These are phyloP conservation scores for Epinephelus fuscoguttatus DNA, from an alignment of 2,113 vertebrate genomes.

Conservation along the genomic window DNA sequence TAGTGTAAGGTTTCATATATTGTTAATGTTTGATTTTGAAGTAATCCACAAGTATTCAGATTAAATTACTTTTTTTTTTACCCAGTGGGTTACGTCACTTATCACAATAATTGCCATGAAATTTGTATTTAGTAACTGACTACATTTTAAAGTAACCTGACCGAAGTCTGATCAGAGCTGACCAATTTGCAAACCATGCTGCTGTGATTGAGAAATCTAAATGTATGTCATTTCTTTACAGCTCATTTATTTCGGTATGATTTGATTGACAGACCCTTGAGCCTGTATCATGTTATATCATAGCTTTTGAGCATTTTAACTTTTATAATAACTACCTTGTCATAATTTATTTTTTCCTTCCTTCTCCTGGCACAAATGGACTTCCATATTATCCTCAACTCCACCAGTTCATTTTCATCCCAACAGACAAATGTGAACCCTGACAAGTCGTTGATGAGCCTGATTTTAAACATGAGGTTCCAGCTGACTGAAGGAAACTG, in stretches of 20 bases:
- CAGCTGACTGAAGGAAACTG: conserved; percentile 59
- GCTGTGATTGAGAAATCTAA: not conserved
- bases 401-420: not conserved
- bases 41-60: no score
- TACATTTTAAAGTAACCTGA: no score
- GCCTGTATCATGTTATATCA: not conserved
- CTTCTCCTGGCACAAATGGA: not conserved
- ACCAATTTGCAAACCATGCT: not conserved
- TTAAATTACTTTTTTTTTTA: no score
- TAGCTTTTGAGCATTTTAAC: not conserved
- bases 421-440: conserved; percentile 11
- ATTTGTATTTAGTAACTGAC: no score
- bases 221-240: not conserved
- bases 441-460: conserved; percentile 38
- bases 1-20: no score
- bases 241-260: not conserved
- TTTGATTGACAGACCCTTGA: not conserved
- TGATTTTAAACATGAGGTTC: conserved; percentile 74
- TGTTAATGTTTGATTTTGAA: no score
- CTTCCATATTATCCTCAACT: conserved; percentile 1
- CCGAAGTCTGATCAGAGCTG: no score
- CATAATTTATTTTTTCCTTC: not conserved
- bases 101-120: no score
- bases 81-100: no score
- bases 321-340: not conserved